A percentile compares a stretch with the other conserved stretches of the same genome.
Evolutionary conservation across 2,113 vertebrate genomes (phyloP).

Genomic region (Acinonyx jubatus): DNA sequence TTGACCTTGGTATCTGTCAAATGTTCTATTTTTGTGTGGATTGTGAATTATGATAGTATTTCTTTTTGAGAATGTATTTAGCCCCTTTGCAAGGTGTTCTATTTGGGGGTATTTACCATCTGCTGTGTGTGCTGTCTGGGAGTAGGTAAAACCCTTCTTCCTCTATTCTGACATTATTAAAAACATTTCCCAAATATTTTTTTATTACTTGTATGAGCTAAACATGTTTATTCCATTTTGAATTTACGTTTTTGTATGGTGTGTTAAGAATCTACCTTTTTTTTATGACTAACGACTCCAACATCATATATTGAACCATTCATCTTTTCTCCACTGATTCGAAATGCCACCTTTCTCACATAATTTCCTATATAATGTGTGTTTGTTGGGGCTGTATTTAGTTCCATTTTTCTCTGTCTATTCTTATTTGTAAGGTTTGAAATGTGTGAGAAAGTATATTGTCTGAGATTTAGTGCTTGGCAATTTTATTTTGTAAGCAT

Average conservation of each 20-base stretch:
- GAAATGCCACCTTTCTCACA: not conserved
- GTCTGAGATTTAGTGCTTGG: constrained; percentile 12
- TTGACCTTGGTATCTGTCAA: not conserved
- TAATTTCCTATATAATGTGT: not conserved
- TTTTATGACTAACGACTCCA: not conserved
- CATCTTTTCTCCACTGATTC: not conserved
- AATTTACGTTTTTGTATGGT: not conserved
- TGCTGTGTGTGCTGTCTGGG: not conserved
- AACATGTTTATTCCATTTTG: not conserved
- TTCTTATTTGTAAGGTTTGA: constrained; percentile 11
- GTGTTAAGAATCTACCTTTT: not conserved
- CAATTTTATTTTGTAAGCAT: not conserved
- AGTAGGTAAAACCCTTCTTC: not conserved
- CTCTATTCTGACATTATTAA: not conserved
- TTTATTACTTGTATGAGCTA: not conserved
- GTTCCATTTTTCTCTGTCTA: not conserved
- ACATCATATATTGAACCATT: not conserved
- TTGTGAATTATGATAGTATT: not conserved
- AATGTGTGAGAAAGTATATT: not conserved
- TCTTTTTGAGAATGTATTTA: not conserved
- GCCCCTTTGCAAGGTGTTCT: not conserved
- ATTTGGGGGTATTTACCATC: not conserved
- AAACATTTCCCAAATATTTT: not conserved
- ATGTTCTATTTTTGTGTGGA: constrained; percentile 2
- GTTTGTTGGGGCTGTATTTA: not conserved